Conservation (phyloP, 1,140 invertebrate genomes). For the Ptiloglossa arizonensis region DNA sequence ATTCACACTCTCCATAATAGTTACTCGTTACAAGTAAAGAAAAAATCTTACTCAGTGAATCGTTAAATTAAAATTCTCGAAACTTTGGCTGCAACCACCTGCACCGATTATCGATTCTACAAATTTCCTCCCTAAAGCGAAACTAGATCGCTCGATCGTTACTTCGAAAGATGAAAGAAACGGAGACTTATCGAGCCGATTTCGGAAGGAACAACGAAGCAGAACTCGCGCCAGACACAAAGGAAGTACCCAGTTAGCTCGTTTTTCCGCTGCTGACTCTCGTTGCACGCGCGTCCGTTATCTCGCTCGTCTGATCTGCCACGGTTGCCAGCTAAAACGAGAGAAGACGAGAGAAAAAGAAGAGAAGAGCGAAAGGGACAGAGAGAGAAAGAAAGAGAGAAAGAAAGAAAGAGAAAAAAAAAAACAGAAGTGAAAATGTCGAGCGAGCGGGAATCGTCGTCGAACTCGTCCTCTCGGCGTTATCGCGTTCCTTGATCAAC, state of each 20-base stretch:
- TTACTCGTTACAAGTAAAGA: too few relatives aligned
- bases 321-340: slow-evolving; percentile 4
- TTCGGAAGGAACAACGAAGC: too few relatives aligned
- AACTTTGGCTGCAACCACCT: too few relatives aligned
- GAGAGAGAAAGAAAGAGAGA: background rate
- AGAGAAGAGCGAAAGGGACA: background rate
- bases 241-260: background rate
- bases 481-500: slow-evolving; percentile 60
- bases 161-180: too few relatives aligned
- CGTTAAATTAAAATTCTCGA: too few relatives aligned
- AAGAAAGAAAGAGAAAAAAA: background rate
- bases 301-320: slow-evolving; percentile 32
- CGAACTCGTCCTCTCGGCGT: slow-evolving; percentile 1
- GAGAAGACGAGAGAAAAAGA: too few relatives aligned
- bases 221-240: background rate
- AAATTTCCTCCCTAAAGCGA: too few relatives aligned
- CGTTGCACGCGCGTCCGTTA: slow-evolving; percentile 31
- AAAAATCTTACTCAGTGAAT: too few relatives aligned
- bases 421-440: background rate
- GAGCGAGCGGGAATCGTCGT: slow-evolving; percentile 4
- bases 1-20: too few relatives aligned
- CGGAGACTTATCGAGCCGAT: too few relatives aligned
- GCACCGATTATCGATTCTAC: too few relatives aligned
- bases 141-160: too few relatives aligned
- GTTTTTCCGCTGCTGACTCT: slow-evolving; percentile 3